Base-by-base conservation (phyloP, 2,888 invertebrate genomes). In the Chymomyza fuscimana region DNA sequence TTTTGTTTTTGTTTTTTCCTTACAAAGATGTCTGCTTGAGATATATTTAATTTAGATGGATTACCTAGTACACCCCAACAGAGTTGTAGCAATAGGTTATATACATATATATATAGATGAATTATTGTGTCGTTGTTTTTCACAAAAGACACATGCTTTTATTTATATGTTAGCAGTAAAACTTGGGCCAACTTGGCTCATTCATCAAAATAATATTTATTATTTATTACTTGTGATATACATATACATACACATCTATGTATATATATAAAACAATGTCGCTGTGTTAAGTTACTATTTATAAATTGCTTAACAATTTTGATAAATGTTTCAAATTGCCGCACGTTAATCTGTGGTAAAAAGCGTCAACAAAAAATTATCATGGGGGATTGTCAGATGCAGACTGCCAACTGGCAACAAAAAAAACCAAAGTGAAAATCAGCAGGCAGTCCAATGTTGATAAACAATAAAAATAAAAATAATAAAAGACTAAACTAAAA, bases 311-410 rank as follows among this genome's bases (percentile, higher is more conserved):
- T 46, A 46, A 46, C 40, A 46, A 46, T 25, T 58, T 58, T 58
- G 58, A 58, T 58, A 22, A 58, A 25, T 58, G 58, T 58, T 58
- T 22, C 10, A 29, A 7, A 16, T 58, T 76, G 76, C 70, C 66
- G 73, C 86, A 81, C 77, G 82, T 83, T 25, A 58, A 63, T 79
- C 70, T 10, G 15, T 22, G 16, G 22, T 19, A 54, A 46, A 46
- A 46, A 46, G 12, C 40, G 40, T 46, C 7, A 68, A 52, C 56
- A 75, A 59, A 40, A 59, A 32, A 54, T 54, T 1, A 54, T 16
- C 16, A 16, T 22, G 54, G 16, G 54, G 22, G 54, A 12, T n/a
- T 15, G 51, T 5, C 51, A 51, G 51, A 51, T 15, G 16, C 51
- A 51, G 51, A 51, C 16, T 16, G 51, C 15, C 51, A 51, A 36